Percentiles rank a stretch among this genome's conserved stretches.
These are phyloP conservation scores for Chloropsis cyanopogon DNA, from an alignment of 2,113 vertebrate genomes.

Conservation along the genomic window DNA sequence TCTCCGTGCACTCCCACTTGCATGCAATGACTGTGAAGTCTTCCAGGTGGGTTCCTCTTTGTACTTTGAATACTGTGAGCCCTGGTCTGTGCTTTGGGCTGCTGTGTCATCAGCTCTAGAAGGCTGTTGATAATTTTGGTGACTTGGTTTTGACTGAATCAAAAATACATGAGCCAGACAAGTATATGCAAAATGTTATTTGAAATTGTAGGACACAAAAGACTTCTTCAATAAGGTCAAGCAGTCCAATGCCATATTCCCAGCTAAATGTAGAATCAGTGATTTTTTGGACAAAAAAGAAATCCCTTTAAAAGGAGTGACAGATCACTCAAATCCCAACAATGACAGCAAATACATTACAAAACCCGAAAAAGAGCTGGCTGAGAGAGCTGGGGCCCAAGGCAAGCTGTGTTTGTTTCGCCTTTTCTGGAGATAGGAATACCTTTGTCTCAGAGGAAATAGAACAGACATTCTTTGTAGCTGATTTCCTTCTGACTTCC, in stretches of 20 bases:
- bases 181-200: background rate
- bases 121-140: background rate
- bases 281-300: background rate
- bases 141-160: background rate
- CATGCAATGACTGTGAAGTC: background rate
- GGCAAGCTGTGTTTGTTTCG: background rate
- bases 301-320: background rate
- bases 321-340: background rate
- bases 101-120: background rate
- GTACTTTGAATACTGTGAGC: background rate
- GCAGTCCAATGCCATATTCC: background rate
- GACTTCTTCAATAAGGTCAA: background rate
- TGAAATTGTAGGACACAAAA: background rate
- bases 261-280: background rate
- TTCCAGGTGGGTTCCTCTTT: background rate
- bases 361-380: background rate
- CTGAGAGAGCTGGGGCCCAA: background rate
- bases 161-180: background rate
- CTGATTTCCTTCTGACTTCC: constrained; percentile 57
- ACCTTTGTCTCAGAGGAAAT: constrained; percentile 53
- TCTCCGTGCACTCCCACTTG: background rate
- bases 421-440: constrained; percentile 35
- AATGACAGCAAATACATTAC: background rate
- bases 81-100: background rate
- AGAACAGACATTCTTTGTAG: constrained; percentile 50